Percentiles rank a stretch among this genome's conserved stretches.
Evolutionary conservation across 2,888 invertebrate species (phyloP).

Genomic region (Drosophila kambysellisi): DNA sequence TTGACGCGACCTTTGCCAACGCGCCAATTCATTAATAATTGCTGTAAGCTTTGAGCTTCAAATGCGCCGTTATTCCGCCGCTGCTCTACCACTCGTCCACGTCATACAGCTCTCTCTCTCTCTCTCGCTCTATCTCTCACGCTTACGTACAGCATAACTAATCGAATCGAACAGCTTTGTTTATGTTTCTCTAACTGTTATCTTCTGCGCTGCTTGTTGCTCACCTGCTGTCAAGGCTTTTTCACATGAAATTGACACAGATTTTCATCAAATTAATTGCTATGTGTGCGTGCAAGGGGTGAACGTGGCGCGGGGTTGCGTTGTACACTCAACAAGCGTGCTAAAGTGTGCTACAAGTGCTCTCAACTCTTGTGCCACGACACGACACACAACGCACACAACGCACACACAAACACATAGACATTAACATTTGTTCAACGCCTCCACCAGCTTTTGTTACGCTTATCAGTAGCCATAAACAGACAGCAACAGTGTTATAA

Average conservation of each 20-base stretch:
- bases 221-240: slow-evolving; percentile 30
- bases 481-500: slow-evolving; percentile 56
- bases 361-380: slow-evolving; percentile 10
- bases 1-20: slow-evolving; percentile 49
- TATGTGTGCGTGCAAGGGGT: slow-evolving; percentile 51
- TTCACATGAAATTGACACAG: slow-evolving; percentile 66
- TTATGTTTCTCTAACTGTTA: slow-evolving; percentile 21
- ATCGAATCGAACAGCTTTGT: slow-evolving; percentile 23
- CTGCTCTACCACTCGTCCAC: slow-evolving; percentile 31
- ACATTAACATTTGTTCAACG: slow-evolving; percentile 24
- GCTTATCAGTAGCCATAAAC: slow-evolving; percentile 76
- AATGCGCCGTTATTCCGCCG: slow-evolving; percentile 24
- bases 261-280: slow-evolving; percentile 78
- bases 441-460: slow-evolving; percentile 5
- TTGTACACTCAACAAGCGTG: slow-evolving; percentile 66
- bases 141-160: neutral
- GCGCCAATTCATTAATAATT: slow-evolving; percentile 53
- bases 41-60: slow-evolving; percentile 29
- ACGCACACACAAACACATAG: slow-evolving; percentile 29
- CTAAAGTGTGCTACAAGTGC: slow-evolving; percentile 70
- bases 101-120: neutral
- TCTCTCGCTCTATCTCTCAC: neutral
- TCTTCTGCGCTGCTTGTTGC: slow-evolving; percentile 1
- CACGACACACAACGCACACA: slow-evolving; percentile 18
- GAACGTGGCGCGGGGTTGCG: neutral